A percentile compares a stretch with the other conserved stretches of the same genome.
Evolutionary conservation across 2,888 invertebrate genomes (phyloP).

Genomic region (Kuschelorhynchus macadamiae): DNA sequence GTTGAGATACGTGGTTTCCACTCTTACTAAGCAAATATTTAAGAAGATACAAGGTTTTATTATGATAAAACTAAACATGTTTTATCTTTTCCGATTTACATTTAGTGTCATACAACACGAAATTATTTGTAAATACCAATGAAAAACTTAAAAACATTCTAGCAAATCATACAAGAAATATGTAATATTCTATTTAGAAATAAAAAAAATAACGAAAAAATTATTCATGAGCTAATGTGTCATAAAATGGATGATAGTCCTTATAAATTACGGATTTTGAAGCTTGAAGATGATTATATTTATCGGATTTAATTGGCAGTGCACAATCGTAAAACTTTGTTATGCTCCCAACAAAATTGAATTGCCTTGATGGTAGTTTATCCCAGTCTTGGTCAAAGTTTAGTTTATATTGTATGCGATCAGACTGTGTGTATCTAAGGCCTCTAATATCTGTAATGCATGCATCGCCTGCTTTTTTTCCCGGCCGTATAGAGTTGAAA

Average conservation of each 20-base stretch:
- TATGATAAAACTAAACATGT: no score
- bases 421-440: conserved; percentile 38
- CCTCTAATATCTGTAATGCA: conserved; percentile 46
- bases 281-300: conserved; percentile 31
- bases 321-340: conserved; percentile 33
- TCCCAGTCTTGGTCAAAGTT: conserved; percentile 45
- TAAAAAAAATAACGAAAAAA: neutral
- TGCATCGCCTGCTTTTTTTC: conserved; percentile 43
- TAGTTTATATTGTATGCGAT: conserved; percentile 44
- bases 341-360: neutral
- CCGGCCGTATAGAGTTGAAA: conserved; percentile 44
- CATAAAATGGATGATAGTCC: conserved; percentile 33
- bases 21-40: no score
- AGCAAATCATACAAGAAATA: no score
- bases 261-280: conserved; percentile 10
- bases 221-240: conserved; percentile 22
- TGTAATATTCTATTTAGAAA: no score
- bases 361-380: conserved; percentile 33
- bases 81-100: no score
- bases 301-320: conserved; percentile 26
- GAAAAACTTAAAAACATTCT: no score
- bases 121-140: no score
- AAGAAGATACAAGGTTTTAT: no score
- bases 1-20: no score
- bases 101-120: no score